Evolutionary conservation across 2,888 invertebrate species (phyloP).

Genomic region (Pollenia labialis): DNA sequence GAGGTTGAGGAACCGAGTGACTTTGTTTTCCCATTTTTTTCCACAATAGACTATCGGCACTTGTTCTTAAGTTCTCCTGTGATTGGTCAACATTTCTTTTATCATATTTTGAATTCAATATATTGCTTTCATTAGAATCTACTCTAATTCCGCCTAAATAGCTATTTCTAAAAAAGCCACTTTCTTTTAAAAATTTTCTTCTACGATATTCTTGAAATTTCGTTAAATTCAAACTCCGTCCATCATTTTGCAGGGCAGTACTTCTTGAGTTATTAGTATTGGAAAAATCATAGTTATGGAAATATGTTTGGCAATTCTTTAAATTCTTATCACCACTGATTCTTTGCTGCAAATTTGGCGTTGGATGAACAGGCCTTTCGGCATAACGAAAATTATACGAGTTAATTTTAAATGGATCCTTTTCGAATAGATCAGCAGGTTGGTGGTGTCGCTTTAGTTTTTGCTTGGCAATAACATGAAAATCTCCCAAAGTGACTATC

Average conservation of each 20-base stretch:
- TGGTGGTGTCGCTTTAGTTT: neutral
- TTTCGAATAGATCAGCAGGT: constrained; percentile 78
- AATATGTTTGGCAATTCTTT: constrained; percentile 76
- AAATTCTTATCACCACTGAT: neutral
- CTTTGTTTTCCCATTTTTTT: neutral
- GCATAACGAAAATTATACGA: constrained; percentile 82
- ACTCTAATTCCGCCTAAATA: neutral
- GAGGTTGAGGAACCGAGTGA: neutral
- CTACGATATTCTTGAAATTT: constrained; percentile 75
- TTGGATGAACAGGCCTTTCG: constrained; percentile 76
- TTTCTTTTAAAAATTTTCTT: constrained; percentile 75
- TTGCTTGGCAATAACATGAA: constrained; percentile 39
- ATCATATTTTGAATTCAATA: constrained; percentile 1
- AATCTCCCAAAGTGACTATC: constrained; percentile 75
- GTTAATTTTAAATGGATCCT: constrained; percentile 82
- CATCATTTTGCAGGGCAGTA: constrained; percentile 43
- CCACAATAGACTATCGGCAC: neutral
- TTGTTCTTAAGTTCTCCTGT: neutral
- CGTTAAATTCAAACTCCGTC: constrained; percentile 47
- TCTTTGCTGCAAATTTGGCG: constrained; percentile 59
- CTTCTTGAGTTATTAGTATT: neutral
- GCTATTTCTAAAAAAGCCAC: constrained; percentile 16
- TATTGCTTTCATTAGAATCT: neutral
- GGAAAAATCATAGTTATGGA: constrained; percentile 78
- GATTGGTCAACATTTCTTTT: neutral